phyloP scores from a whole-genome alignment of 2,797 vertebrate genomes.

The Parambassis ranga region DNA sequence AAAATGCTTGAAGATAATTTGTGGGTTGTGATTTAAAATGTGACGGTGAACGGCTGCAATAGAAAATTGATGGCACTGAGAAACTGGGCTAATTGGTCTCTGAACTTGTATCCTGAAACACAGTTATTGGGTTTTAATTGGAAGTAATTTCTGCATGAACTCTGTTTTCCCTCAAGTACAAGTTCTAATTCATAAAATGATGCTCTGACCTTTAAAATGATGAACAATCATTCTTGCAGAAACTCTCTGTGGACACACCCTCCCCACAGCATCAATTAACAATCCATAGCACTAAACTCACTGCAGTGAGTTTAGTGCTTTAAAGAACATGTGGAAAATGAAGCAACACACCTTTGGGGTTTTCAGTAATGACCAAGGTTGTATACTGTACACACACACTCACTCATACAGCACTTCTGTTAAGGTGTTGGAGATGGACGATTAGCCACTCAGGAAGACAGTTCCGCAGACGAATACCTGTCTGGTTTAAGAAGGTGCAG shows the following conservation, averaged over 20 bases:
- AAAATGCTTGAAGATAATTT: background rate
- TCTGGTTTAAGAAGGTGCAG: conserved; percentile 45
- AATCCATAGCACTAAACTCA: no score
- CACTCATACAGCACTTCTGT: conserved; percentile 5
- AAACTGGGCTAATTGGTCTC: conserved; percentile 19
- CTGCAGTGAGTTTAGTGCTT: background rate
- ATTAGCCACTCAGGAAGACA: conserved; percentile 42
- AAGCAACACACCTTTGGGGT: conserved; percentile 17
- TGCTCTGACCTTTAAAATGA: conserved; percentile 8
- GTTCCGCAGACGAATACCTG: conserved; percentile 40
- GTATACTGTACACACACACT: background rate
- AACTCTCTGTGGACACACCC: background rate
- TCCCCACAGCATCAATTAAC: background rate
- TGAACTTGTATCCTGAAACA: conserved; percentile 8
- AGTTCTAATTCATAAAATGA: background rate
- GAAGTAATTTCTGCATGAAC: conserved; percentile 9
- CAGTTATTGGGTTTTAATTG: conserved; percentile 38
- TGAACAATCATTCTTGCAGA: background rate
- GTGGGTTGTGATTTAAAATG: conserved; percentile 6
- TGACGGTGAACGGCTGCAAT: background rate
- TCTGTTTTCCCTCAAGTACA: background rate
- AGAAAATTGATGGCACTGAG: background rate
- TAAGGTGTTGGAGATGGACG: conserved; percentile 28
- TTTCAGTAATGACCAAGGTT: conserved; percentile 2
- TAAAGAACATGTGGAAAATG: conserved; percentile 23